Base-by-base conservation (phyloP, 2,888 invertebrate species). In the Myopa tessellatipennis region DNA sequence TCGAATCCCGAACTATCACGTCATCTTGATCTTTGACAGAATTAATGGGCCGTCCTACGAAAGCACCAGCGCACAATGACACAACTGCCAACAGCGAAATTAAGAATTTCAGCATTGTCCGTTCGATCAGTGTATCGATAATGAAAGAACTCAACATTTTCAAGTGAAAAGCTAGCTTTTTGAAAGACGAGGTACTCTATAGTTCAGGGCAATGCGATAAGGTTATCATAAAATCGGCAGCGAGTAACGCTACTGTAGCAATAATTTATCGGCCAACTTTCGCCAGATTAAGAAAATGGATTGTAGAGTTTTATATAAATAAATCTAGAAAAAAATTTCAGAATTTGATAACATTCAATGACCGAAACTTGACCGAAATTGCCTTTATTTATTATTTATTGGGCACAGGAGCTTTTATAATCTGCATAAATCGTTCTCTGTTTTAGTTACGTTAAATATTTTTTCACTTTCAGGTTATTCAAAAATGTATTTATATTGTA, bases 101-200 rank as follows among this genome's bases (percentile, higher is more conserved):
- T 26, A 18, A 45, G 8, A 55, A 16, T 6, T 50, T 55, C 14
- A 52, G 18, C 70, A 52, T 70, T 7, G 26, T 67, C 4, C 12
- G 26, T 70, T 4, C 55, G 34, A 55, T 18, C 34, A 18, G 18
- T 55, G 26, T 18, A 3, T 16, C 55, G 36, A 18, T 5, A 36
- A 26, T 50, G 12, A 60, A 8, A 58, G n/a, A 16, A 55, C 87
- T 4, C 86, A 0, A 61, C 18, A 0, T 79, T 77, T 4, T 84
- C 82, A 26, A 50, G 82, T 81, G 7, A 87, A 3, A 5, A 40
- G 8, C 36, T 1, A 50, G 14, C 50, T 50, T 3, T 50, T 10
- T 50, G 14, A 26, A 26, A 26, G 26, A 26, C 26, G 26, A 26
- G 4, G 14, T n/a, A 55, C n/a, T 5, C 5, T 8, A 10, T 6